Percentiles rank a stretch among this genome's conserved stretches.
Evolutionary conservation across 2,888 invertebrate species (phyloP).

Genomic region (Mechanitis mazaeus): DNA sequence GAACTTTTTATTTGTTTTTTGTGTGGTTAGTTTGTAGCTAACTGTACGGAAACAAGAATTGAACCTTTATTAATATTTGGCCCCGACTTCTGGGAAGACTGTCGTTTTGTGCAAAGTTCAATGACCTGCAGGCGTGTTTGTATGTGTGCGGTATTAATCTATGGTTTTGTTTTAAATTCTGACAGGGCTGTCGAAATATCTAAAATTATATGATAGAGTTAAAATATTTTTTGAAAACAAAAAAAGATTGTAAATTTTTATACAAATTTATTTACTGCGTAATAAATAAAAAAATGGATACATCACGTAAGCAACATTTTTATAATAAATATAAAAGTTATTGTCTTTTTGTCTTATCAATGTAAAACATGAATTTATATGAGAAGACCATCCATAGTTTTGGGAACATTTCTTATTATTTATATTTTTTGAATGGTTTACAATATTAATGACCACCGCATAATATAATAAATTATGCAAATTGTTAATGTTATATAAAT

Average conservation of each 20-base stretch:
- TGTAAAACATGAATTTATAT: background rate
- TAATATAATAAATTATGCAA: constrained; percentile 1
- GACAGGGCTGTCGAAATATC: constrained; percentile 20
- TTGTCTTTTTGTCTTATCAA: constrained; percentile 9
- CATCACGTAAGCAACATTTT: no score
- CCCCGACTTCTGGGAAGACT: constrained; percentile 61
- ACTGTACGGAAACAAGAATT: constrained; percentile 44
- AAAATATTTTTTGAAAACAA: no score
- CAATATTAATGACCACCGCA: background rate
- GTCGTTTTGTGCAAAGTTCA: constrained; percentile 53
- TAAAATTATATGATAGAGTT: constrained; percentile 7
- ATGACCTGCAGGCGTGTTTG: constrained; percentile 53
- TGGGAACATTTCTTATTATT: background rate
- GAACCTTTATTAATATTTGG: constrained; percentile 53
- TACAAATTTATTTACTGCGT: no score
- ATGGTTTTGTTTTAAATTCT: constrained; percentile 23
- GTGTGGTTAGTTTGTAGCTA: constrained; percentile 11
- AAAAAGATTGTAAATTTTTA: no score
- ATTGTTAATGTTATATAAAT: background rate
- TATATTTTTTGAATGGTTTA: background rate
- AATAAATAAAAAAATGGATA: no score
- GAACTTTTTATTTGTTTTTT: background rate
- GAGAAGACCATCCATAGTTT: background rate
- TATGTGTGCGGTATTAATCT: constrained; percentile 38
- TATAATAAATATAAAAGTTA: no score